Evolutionary conservation across 2,797 vertebrate species (phyloP).

Genomic region (Sebastes diaconus): DNA sequence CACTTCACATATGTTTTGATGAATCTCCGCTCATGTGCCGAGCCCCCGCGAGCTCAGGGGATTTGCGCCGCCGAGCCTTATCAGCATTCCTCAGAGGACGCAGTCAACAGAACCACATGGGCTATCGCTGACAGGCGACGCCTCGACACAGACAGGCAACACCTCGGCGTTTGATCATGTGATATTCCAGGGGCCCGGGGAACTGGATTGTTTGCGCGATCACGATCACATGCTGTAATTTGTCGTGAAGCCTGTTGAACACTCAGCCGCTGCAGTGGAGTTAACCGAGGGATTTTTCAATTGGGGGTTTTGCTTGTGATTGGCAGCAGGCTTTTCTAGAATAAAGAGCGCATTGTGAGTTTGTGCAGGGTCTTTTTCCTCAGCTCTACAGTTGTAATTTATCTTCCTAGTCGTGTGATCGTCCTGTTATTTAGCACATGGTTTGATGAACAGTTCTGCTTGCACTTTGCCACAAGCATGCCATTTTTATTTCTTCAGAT

Average conservation of each 20-base stretch:
- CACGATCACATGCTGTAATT: constrained; percentile 54
- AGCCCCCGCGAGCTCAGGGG: constrained; percentile 53
- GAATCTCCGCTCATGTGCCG: constrained; percentile 64
- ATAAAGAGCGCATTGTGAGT: background rate
- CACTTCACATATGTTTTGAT: constrained; percentile 77
- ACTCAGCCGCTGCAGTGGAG: constrained; percentile 23
- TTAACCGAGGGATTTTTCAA: background rate
- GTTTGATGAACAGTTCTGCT: background rate
- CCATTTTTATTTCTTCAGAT: background rate
- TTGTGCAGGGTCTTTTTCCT: background rate
- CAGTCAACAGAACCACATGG: constrained; percentile 68
- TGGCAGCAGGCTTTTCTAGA: constrained; percentile 15
- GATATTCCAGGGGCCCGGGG: constrained; percentile 32
- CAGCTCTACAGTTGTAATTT: background rate
- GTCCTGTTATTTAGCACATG: background rate
- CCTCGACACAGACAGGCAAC: constrained; percentile 47
- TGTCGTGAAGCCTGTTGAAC: constrained; percentile 47
- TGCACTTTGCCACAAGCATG: background rate
- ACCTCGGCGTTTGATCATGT: constrained; percentile 61
- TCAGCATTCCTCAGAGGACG: constrained; percentile 66
- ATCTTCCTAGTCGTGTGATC: background rate
- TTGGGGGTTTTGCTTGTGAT: background rate
- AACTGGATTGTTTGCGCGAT: constrained; percentile 37
- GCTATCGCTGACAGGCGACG: constrained; percentile 52
- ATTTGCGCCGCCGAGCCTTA: constrained; percentile 61